Evolutionary conservation across 2,797 vertebrate genomes (phyloP), one percentile per base, ranked within the genome.

Genomic region (Okamejei kenojei): DNA sequence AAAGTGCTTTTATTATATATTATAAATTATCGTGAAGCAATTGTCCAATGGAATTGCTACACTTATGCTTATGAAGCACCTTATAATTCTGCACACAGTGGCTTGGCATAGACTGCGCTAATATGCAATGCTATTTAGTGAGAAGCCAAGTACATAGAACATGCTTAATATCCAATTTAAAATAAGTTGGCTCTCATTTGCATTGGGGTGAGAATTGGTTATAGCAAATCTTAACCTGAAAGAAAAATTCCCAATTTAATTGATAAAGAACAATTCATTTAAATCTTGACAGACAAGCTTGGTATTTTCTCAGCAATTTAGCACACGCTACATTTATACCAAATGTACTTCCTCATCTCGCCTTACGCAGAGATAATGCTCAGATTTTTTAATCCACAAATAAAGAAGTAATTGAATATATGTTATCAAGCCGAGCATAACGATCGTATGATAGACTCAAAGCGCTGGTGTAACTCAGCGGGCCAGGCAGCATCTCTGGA

Each of bases 121-220:
- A 88, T 88, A 63, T 68, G 84, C 61, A 68, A 68, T 88, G 84
- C 84, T 32, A 88, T 88, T 88, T 88, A 88, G 84, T 65, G 63
- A 88, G 84, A 88, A 88, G 84, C 61, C 84, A 88, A 88, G 84
- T 88, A 88, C 84, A 88, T 93, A 93, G 78, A 93, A 93, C 78
- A 93, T 93, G 45, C 78, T 93, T 76, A 76, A 76, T 93, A 76
- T 93, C 92, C 73, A 77, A 76, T 76, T 76, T 76, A 80, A 93
- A 93, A 93, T 93, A 80, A 58, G 73, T 76, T 76, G 73, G 71
- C 92, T 93, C 78, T 76, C 78, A 80, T 76, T 76, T 93, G 92
- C 78, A 77, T 58, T 58, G 45, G 92, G 78, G 92, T 76, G 45
- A 63, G 58, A 93, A 93, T 76, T 93, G 73, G 45, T 93, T 93